A percentile compares a stretch with the other conserved stretches of the same genome.
These are phyloP conservation scores for Oreochromis grahami DNA, from an alignment of 2,797 vertebrate genomes.

Conservation along the genomic window DNA sequence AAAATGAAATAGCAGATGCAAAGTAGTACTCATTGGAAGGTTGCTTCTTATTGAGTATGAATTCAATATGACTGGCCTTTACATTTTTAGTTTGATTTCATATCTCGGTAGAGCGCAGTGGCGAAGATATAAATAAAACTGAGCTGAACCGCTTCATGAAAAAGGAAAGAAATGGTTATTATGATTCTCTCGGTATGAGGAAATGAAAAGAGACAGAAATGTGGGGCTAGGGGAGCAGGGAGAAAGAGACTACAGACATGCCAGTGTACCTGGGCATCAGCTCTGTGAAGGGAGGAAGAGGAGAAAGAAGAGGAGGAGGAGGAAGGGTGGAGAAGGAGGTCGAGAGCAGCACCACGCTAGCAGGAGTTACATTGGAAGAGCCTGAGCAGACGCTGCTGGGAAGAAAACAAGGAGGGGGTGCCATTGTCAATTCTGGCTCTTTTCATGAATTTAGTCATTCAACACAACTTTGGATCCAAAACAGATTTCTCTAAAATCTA, in stretches of 20 bases:
- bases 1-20: slow-evolving; percentile 33
- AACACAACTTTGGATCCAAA: slow-evolving; percentile 19
- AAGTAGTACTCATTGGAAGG: neutral
- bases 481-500: neutral
- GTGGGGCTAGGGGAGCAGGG: neutral
- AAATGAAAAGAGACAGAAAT: neutral
- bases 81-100: slow-evolving; percentile 6
- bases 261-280: slow-evolving; percentile 76
- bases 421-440: slow-evolving; percentile 37
- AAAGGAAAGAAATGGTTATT: neutral
- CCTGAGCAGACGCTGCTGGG: slow-evolving; percentile 71
- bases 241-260: slow-evolving; percentile 52
- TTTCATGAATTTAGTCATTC: slow-evolving; percentile 13
- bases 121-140: slow-evolving; percentile 7
- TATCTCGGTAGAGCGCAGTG: neutral
- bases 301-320: slow-evolving; percentile 75
- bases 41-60: neutral
- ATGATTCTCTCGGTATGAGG: neutral
- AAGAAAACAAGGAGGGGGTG: slow-evolving; percentile 42
- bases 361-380: slow-evolving; percentile 74
- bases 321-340: slow-evolving; percentile 77
- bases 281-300: slow-evolving; percentile 71
- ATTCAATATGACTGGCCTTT: neutral
- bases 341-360: slow-evolving; percentile 78
- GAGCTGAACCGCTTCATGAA: slow-evolving; percentile 7